These are phyloP conservation scores for Schizopygopsis malacanthus DNA, from an alignment of 2,797 vertebrate genomes.

Conservation along the genomic window DNA sequence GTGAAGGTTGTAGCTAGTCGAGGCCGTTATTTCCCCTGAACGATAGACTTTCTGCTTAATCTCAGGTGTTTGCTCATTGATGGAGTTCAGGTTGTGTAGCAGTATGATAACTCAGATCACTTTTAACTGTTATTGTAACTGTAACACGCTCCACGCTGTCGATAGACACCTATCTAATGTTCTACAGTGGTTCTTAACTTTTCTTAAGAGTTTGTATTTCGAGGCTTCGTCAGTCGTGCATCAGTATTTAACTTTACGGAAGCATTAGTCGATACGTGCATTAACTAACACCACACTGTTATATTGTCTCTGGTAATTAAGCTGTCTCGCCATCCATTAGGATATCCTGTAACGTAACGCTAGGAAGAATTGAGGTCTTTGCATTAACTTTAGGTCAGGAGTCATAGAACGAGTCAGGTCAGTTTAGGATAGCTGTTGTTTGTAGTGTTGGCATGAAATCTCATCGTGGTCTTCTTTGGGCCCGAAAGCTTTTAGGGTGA, in stretches of 20 bases:
- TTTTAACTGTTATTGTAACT: conserved; percentile 40
- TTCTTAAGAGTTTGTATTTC: conserved; percentile 73
- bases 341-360: conserved; percentile 72
- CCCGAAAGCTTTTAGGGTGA: conserved; percentile 14
- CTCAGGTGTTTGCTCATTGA: conserved; percentile 62
- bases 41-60: conserved; percentile 59
- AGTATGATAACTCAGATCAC: conserved; percentile 44
- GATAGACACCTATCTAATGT: conserved; percentile 52
- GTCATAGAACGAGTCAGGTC: conserved; percentile 59
- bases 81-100: conserved; percentile 55
- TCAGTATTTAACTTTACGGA: conserved; percentile 59
- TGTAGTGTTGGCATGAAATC: conserved; percentile 42
- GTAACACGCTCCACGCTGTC: conserved; percentile 31
- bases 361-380: conserved; percentile 71
- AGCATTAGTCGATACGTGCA: conserved; percentile 59
- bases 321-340: conserved; percentile 75
- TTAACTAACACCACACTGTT: conserved; percentile 53
- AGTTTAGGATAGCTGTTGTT: conserved; percentile 42
- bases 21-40: conserved; percentile 71
- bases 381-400: conserved; percentile 75
- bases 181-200: conserved; percentile 66
- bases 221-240: conserved; percentile 67
- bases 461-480: conserved; percentile 19
- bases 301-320: conserved; percentile 71
- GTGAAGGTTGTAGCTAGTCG: conserved; percentile 32